Evolutionary conservation across 1,140 invertebrate genomes (phyloP), one percentile per base, ranked within the genome.

Genomic region (Sinonovacula constricta): DNA sequence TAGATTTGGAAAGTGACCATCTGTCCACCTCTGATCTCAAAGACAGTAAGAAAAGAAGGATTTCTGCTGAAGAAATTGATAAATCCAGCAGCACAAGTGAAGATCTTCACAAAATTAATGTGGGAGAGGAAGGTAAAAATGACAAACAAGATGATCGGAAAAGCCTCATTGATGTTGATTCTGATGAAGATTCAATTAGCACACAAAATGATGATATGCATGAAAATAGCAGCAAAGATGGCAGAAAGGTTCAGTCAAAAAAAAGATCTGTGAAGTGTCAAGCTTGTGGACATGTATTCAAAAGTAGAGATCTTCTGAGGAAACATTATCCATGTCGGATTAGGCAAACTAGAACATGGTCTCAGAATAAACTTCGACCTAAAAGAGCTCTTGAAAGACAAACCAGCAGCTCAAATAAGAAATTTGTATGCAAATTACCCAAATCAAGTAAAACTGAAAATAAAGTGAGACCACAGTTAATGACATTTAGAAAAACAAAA

Each of bases 401-500:
- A 76, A 67, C 45, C 49, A 22, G 22, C 28, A n/a, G n/a, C n/a
- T n/a, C n/a, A 30, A 33, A 59, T 12, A 76, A 76, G 30, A 76
- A 76, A 31, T 76, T 76, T 67, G 63, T 76, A 24, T 76, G 72
- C 36, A 49, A 59, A 24, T 67, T 76, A 45, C 72, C 72, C n/a
- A 76, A 76, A 24, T 59, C 72, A 28, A 22, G 72, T 15, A 76
- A 63, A 53, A 3, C 30, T 3, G 72, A 76, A 28, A 59, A 10
- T 28, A 76, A 56, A 36, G 10, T 49, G 36, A 65, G 60, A 56
- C 68, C 68, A 18, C 68, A 70, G 45, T 49, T 76, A 10, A 30
- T 76, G 14, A 76, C 72, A 15, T 76, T 65, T n/a, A 66, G 72
- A 30, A 76, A 76, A 76, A 76, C 72, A 15, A 76, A 76, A 59